Evolutionary conservation across 1,140 invertebrate genomes (phyloP).

Genomic region (Akabosia matsudoensis): DNA sequence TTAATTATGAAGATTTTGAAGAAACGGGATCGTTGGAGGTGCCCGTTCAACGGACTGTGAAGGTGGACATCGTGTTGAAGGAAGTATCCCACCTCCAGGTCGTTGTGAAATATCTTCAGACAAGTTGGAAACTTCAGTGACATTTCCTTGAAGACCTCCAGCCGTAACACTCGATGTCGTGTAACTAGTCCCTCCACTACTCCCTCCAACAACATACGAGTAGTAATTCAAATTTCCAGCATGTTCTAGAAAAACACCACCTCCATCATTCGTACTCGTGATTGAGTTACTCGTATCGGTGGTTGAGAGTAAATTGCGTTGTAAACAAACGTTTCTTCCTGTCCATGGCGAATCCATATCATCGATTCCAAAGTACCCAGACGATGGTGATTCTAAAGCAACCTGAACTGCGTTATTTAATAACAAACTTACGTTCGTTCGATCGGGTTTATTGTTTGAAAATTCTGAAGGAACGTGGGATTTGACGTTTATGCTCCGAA

Average conservation of each 20-base stretch:
- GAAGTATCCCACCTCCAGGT: neutral
- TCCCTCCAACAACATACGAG: neutral
- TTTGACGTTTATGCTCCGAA: slow-evolving; percentile 25
- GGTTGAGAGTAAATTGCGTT: slow-evolving; percentile 69
- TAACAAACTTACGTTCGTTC: neutral
- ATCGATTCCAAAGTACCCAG: neutral
- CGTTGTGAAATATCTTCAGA: neutral
- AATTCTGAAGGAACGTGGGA: slow-evolving; percentile 24
- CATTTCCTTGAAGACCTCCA: neutral
- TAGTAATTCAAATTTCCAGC: neutral
- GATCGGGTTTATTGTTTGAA: neutral
- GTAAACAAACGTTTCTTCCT: slow-evolving; percentile 82
- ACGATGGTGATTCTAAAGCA: slow-evolving; percentile 31
- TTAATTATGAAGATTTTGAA: slow-evolving; percentile 2
- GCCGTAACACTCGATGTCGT: neutral
- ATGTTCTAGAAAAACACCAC: neutral
- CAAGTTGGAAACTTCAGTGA: neutral
- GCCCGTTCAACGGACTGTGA: neutral
- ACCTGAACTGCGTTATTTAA: slow-evolving; percentile 17
- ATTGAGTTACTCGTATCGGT: neutral
- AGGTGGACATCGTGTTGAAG: neutral
- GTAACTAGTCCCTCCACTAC: slow-evolving; percentile 3
- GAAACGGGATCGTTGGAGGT: slow-evolving; percentile 2
- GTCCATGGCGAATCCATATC: slow-evolving; percentile 36
- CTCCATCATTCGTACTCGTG: neutral